A percentile compares a stretch with the other conserved stretches of the same genome.
These are phyloP conservation scores for Ceratitis capitata DNA, from an alignment of 1,140 invertebrate species.

Conservation along the genomic window DNA sequence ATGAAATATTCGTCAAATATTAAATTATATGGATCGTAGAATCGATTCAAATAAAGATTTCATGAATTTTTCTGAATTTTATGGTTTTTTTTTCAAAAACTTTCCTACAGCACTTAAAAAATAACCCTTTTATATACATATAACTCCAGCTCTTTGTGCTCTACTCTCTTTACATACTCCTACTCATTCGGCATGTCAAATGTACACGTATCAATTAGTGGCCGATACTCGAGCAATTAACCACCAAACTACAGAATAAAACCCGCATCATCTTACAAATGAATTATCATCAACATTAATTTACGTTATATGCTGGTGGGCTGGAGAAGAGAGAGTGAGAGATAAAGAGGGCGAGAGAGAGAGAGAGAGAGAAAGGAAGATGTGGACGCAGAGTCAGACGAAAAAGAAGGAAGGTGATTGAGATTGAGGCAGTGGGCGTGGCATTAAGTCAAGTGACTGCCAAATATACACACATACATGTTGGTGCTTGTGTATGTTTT, in stretches of 20 bases:
- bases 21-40: no score
- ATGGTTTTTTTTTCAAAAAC: no score
- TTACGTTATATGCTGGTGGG: not conserved
- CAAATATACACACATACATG: not conserved
- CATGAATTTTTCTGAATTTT: no score
- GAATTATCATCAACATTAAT: conserved; percentile 30
- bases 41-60: no score
- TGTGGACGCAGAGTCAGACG: no score
- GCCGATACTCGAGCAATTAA: not conserved
- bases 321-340: not conserved
- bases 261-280: not conserved
- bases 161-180: no score
- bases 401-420: not conserved
- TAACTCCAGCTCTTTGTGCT: no score
- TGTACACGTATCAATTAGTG: conserved; percentile 29
- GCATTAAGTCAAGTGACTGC: not conserved
- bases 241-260: not conserved
- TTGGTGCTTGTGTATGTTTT: not conserved
- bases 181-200: not conserved
- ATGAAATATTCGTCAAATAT: no score
- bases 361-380: no score
- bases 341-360: no score
- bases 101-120: no score
- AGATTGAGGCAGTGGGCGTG: not conserved
- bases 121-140: no score